phyloP scores from a whole-genome alignment of 2,113 vertebrate species.

The Sorex araneus region DNA sequence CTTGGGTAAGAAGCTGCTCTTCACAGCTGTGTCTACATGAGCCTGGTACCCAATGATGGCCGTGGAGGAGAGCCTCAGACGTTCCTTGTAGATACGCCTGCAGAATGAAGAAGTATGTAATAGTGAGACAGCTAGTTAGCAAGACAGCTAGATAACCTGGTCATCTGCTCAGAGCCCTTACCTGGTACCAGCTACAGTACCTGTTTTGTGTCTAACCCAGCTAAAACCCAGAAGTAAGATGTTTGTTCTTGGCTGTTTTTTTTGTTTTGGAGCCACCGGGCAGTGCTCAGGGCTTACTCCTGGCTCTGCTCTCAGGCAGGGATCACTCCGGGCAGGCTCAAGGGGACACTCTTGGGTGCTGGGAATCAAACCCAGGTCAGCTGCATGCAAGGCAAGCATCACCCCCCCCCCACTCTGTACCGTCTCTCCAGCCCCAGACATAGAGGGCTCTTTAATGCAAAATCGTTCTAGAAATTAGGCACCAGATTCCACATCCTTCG shows the following conservation, averaged over 20 bases:
- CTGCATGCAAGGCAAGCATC: too few relatives aligned
- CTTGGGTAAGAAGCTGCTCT: slow-evolving; percentile 91
- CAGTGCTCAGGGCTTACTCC: too few relatives aligned
- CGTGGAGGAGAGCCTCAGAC: slow-evolving; percentile 90
- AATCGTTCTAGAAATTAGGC: slow-evolving; percentile 8
- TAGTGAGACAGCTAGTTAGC: not conserved
- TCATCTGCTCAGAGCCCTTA: not conserved
- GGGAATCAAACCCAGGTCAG: too few relatives aligned
- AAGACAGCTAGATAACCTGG: not conserved
- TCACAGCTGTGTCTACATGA: slow-evolving; percentile 92
- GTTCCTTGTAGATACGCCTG: slow-evolving; percentile 92
- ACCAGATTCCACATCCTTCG: not conserved
- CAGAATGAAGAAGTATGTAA: not conserved
- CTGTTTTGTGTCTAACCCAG: not conserved
- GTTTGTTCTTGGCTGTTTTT: too few relatives aligned
- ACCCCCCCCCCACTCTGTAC: too few relatives aligned
- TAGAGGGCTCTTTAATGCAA: not conserved
- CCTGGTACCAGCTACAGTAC: not conserved
- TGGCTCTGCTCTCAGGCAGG: too few relatives aligned
- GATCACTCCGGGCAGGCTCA: too few relatives aligned
- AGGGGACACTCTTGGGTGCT: too few relatives aligned
- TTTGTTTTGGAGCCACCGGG: too few relatives aligned
- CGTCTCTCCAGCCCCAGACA: too few relatives aligned
- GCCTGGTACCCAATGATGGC: slow-evolving; percentile 93
- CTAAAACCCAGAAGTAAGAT: not conserved